Evolutionary conservation across 2,113 vertebrate genomes (phyloP), one percentile per base, ranked within the genome.

Genomic region (Indicator maculatus): DNA sequence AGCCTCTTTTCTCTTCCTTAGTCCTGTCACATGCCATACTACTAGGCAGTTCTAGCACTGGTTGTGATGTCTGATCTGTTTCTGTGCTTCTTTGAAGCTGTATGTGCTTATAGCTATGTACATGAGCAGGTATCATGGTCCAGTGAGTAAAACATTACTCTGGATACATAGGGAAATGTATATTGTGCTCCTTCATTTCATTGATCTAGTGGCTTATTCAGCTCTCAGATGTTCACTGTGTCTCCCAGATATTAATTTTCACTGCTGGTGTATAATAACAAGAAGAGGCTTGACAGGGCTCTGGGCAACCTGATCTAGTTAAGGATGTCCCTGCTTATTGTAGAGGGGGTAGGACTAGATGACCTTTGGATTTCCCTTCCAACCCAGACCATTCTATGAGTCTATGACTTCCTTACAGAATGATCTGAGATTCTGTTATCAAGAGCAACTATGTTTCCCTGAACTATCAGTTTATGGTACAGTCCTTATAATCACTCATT

Each of bases 401-500:
- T 26, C 50, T 24, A 52, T 52, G 23, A 93, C 70, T 44, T 93
- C 56, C 24, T 91, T 67, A 60, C 30, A 45, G 67, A 77, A 50
- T 52, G 6, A 84, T 45, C 89, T 17, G 41, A 83, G 60, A 93
- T 77, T 28, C 39, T 79, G 69, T 70, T 23, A 52, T 26, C 50
- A 52, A 24, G 23, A 52, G 50, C 50, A 52, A 52, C 50, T 24
- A 52, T 13, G 50, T 24, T 26, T 52, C 50, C 50, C 23, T 24
- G 50, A 52, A 52, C 50, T 52, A 52, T 52, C 50, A 26, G 50
- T 92, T 92, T 93, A 93, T 44, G 77, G 74, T 56, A 59, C 30
- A 82, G 61, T 44, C 31, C 70, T 88, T 78, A 93, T 64, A 64
- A 73, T 79, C 61, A 83, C 31, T 88, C 72, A 82, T 94, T 91